Evolutionary conservation across 2,888 invertebrate genomes (phyloP).

Genomic region (Pyrgus malvae): DNA sequence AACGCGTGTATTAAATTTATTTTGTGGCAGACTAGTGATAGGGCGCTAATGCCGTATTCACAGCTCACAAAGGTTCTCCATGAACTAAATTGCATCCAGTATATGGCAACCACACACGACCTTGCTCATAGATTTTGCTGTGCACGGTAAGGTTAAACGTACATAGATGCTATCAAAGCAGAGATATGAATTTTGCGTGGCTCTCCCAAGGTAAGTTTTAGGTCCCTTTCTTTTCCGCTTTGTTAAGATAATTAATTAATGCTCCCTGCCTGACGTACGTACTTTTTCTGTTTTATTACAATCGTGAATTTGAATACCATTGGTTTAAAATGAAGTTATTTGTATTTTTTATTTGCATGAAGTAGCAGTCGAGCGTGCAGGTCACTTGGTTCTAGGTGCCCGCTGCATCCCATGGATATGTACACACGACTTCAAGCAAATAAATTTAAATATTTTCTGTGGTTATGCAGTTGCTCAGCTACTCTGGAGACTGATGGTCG

Average conservation of each 20-base stretch:
- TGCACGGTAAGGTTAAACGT: slow-evolving; percentile 40
- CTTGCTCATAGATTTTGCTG: slow-evolving; percentile 55
- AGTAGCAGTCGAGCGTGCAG: too few relatives aligned
- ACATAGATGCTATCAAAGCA: slow-evolving; percentile 17
- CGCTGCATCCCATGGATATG: too few relatives aligned
- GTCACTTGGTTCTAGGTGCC: too few relatives aligned
- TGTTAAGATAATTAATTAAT: background rate
- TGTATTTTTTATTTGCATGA: too few relatives aligned
- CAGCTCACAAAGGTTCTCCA: slow-evolving; percentile 54
- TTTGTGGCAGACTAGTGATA: slow-evolving; percentile 30
- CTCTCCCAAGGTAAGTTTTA: background rate
- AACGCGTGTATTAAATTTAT: slow-evolving; percentile 28
- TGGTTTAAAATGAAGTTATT: too few relatives aligned
- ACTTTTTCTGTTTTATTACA: too few relatives aligned
- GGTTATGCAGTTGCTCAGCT: too few relatives aligned
- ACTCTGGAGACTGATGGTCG: too few relatives aligned
- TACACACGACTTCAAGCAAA: too few relatives aligned
- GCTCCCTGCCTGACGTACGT: too few relatives aligned
- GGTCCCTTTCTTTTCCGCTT: slow-evolving; percentile 3
- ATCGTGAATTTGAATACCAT: too few relatives aligned
- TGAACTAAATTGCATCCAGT: slow-evolving; percentile 60
- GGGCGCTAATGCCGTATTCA: slow-evolving; percentile 28
- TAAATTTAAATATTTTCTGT: too few relatives aligned
- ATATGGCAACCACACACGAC: slow-evolving; percentile 53
- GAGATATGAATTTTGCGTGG: slow-evolving; percentile 12